Conservation (phyloP, 1,140 invertebrate genomes). For the Penaeus indicus region DNA sequence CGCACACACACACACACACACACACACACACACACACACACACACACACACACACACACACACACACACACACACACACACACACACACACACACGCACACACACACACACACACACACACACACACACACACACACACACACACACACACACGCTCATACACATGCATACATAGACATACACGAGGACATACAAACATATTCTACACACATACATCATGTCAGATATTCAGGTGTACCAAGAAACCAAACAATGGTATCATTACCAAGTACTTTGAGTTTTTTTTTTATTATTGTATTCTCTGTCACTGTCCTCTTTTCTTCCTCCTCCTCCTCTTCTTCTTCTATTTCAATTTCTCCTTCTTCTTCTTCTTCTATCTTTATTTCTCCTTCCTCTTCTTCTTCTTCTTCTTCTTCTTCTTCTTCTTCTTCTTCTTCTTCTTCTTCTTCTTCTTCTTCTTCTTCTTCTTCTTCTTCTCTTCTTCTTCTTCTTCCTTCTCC, state of each 20-base stretch:
- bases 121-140: background rate
- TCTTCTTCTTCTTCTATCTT: too few species aligned
- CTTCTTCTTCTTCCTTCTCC: background rate
- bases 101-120: background rate
- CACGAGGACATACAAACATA: background rate
- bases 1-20: slow-evolving; percentile 12
- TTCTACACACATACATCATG: background rate
- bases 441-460: background rate
- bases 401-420: background rate
- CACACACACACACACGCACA: slow-evolving; percentile 17
- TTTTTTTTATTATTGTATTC: too few species aligned
- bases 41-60: slow-evolving; percentile 24
- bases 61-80: slow-evolving; percentile 23
- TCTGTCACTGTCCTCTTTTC: background rate
- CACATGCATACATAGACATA: background rate
- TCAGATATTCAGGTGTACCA: too few species aligned
- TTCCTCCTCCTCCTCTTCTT: background rate
- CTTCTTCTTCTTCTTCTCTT: too few species aligned
- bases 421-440: too few species aligned
- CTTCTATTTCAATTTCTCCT: background rate
- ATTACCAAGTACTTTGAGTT: too few species aligned
- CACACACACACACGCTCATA: background rate
- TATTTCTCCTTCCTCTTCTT: background rate
- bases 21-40: slow-evolving; percentile 1
- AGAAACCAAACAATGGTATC: too few species aligned